Percentiles rank a stretch among this genome's conserved stretches.
Conservation (phyloP, 2,797 vertebrate genomes). For the Pelodytes ibericus region DNA sequence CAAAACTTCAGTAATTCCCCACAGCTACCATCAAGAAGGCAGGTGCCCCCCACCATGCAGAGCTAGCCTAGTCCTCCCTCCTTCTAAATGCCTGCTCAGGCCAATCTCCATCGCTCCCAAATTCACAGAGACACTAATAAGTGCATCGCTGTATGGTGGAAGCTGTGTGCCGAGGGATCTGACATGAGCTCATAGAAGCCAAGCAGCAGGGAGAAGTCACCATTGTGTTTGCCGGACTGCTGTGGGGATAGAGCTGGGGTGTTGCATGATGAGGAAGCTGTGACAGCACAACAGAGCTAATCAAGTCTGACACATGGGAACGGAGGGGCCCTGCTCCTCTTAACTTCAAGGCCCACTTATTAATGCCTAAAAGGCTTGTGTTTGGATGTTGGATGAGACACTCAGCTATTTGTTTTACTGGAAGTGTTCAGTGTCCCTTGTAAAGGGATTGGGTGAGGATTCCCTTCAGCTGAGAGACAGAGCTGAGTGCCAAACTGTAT, state of each 20-base stretch:
- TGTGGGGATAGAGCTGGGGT: slow-evolving; percentile 23
- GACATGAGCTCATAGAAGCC: slow-evolving; percentile 5
- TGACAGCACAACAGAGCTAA: slow-evolving; percentile 12
- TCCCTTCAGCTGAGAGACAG: too few relatives aligned
- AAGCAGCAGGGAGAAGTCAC: neutral
- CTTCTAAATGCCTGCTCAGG: neutral
- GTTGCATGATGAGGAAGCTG: neutral
- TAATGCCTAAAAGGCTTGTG: neutral
- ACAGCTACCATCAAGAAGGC: too few relatives aligned
- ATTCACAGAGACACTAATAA: neutral
- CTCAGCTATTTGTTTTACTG: too few relatives aligned
- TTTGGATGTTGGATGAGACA: too few relatives aligned
- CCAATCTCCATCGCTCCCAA: neutral
- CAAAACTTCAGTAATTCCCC: too few relatives aligned
- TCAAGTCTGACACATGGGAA: slow-evolving; percentile 15
- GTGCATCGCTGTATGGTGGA: neutral
- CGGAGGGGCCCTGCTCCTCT: neutral
- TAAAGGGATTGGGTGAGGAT: too few relatives aligned
- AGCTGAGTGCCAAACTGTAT: too few relatives aligned
- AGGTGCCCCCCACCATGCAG: too few relatives aligned
- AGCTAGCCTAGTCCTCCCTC: neutral
- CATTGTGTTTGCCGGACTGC: neutral
- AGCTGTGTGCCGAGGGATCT: neutral
- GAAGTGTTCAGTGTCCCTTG: too few relatives aligned
- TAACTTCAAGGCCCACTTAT: neutral